These are phyloP conservation scores for Drosophila repletoides DNA, from an alignment of 1,140 invertebrate genomes.

Conservation along the genomic window DNA sequence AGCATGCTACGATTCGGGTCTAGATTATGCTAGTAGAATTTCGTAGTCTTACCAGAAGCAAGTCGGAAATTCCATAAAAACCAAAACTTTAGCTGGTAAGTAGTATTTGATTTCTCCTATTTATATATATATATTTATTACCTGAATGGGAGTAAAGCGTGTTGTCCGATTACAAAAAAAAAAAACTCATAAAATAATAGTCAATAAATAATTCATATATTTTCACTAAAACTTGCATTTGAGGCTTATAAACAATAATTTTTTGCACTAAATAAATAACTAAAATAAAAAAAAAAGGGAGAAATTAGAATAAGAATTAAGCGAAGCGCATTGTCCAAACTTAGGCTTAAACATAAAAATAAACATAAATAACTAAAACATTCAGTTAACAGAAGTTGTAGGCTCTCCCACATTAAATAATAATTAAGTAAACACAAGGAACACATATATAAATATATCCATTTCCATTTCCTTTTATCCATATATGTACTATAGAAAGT, in stretches of 20 bases:
- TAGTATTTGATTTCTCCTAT: no score
- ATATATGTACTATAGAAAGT: background rate
- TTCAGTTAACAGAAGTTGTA: slow-evolving; percentile 40
- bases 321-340: slow-evolving; percentile 39
- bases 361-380: slow-evolving; percentile 46
- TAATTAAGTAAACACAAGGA: slow-evolving; percentile 33
- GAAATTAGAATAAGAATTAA: slow-evolving; percentile 28
- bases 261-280: slow-evolving; percentile 64
- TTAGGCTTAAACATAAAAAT: slow-evolving; percentile 40
- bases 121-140: no score
- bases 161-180: no score
- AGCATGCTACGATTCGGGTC: background rate
- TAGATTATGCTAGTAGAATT: background rate
- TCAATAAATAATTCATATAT: slow-evolving; percentile 74
- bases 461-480: background rate
- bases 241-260: slow-evolving; percentile 40
- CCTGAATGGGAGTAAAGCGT: no score
- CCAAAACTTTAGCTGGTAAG: no score
- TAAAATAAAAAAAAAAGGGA: slow-evolving; percentile 44
- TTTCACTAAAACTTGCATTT: slow-evolving; percentile 61
- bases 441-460: slow-evolving; percentile 13
- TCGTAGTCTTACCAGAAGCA: background rate
- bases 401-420: slow-evolving; percentile 11
- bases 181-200: slow-evolving; percentile 14
- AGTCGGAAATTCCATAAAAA: background rate